phyloP scores from a whole-genome alignment of 1,140 invertebrate genomes.

The Bilobella aurantiaca region DNA sequence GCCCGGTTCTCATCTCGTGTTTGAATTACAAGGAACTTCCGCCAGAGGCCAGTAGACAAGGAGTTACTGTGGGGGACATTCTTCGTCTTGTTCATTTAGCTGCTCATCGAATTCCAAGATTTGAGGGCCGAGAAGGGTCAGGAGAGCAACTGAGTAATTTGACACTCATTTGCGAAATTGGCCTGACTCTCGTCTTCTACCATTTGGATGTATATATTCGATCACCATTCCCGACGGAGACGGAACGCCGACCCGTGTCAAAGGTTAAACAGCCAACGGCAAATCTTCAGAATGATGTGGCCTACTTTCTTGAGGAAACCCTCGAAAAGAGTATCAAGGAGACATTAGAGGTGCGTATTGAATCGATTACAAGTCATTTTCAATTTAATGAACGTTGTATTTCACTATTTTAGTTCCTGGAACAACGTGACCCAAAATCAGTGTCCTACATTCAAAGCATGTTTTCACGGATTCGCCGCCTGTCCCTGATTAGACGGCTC shows the following conservation, averaged over 20 bases:
- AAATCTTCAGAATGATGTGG: constrained; percentile 3
- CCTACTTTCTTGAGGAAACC: not conserved
- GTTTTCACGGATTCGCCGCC: constrained; percentile 10
- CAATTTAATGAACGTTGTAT: not conserved
- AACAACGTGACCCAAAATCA: not conserved
- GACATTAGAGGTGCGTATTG: not conserved
- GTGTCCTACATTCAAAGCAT: constrained; percentile 14
- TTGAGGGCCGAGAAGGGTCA: no score
- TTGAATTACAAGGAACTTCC: not conserved
- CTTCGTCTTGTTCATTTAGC: constrained; percentile 17
- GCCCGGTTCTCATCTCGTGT: not conserved
- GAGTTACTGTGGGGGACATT: constrained; percentile 20
- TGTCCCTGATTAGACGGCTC: no score
- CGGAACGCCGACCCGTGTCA: not conserved
- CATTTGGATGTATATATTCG: constrained; percentile 21
- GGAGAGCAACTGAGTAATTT: constrained; percentile 3
- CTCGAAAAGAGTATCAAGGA: not conserved
- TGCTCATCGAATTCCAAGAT: not conserved
- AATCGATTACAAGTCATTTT: not conserved
- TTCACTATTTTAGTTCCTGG: constrained; percentile 1
- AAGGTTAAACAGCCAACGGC: not conserved
- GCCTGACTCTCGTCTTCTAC: constrained; percentile 21
- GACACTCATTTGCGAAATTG: constrained; percentile 18
- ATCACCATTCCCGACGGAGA: not conserved
- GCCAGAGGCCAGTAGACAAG: constrained; percentile 1